phyloP scores from a whole-genome alignment of 2,797 vertebrate genomes.

The Myotis vivesi region DNA sequence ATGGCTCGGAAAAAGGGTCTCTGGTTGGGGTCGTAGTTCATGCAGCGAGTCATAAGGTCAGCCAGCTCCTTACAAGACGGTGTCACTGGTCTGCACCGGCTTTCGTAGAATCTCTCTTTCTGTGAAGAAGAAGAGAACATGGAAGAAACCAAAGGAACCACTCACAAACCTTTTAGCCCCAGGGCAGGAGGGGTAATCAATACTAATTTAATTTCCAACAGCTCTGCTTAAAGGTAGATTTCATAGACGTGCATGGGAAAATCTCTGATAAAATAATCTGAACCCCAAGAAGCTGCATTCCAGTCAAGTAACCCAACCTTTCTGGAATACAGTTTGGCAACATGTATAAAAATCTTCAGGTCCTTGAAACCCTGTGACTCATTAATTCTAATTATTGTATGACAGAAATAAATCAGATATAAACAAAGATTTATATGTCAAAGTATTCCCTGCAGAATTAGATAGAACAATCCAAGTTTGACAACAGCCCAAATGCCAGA shows the following conservation, averaged over 20 bases:
- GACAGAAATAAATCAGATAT: not conserved
- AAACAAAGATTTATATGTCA: not conserved
- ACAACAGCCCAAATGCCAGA: not conserved
- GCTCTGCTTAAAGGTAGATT: not conserved
- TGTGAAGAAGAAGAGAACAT: constrained; percentile 73
- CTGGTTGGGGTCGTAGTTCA: constrained; percentile 97
- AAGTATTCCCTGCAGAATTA: not conserved
- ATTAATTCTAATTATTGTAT: not conserved
- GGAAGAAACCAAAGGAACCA: not conserved
- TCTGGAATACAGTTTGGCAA: not conserved
- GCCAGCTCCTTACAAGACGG: constrained; percentile 95
- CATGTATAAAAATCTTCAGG: not conserved
- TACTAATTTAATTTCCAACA: not conserved
- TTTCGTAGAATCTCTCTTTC: constrained; percentile 97
- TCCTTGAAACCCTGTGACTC: not conserved
- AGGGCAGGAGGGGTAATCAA: not conserved
- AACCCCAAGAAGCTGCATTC: not conserved
- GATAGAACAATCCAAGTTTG: not conserved
- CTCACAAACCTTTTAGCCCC: not conserved
- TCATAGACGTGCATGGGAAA: not conserved
- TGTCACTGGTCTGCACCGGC: constrained; percentile 90
- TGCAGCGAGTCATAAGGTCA: constrained; percentile 96
- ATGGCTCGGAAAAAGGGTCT: constrained; percentile 98
- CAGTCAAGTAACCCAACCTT: not conserved
- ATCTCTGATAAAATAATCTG: not conserved